Percentiles rank a stretch among this genome's conserved stretches.
Conservation (phyloP, 2,797 vertebrate genomes). For the Alcedo atthis region DNA sequence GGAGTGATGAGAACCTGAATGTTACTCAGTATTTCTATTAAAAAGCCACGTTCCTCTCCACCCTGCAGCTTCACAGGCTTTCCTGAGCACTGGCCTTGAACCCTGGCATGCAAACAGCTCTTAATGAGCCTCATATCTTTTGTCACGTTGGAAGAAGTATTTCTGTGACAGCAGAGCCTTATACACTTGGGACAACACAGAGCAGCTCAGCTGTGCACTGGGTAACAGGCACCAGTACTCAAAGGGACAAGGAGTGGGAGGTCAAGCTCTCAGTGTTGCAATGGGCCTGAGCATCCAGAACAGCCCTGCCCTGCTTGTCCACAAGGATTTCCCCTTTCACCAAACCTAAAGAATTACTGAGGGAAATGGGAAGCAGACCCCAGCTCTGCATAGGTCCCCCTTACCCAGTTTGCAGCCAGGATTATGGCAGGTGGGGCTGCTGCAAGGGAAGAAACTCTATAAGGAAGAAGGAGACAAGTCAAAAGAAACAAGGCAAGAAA, state of each 20-base stretch:
- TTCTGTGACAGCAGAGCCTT: neutral
- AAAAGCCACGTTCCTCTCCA: neutral
- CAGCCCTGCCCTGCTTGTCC: accelerated
- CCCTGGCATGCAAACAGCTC: neutral
- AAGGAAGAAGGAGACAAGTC: neutral
- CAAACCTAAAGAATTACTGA: neutral
- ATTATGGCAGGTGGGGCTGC: accelerated
- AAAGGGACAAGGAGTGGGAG: accelerated
- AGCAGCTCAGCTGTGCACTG: accelerated
- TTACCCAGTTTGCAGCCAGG: neutral
- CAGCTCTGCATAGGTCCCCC: neutral
- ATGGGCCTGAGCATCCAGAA: neutral
- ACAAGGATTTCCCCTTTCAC: accelerated
- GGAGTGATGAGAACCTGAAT: neutral
- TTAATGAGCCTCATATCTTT: neutral
- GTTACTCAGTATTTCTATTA: neutral
- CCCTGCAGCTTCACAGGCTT: accelerated
- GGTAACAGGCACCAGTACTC: neutral
- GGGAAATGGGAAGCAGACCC: neutral
- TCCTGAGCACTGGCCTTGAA: neutral
- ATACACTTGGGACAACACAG: neutral
- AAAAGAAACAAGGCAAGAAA: neutral
- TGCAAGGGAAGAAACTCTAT: neutral
- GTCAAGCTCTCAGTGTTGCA: neutral
- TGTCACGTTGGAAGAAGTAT: accelerated